These are phyloP conservation scores for Ispidina picta DNA, from an alignment of 2,797 vertebrate species.

Conservation along the genomic window DNA sequence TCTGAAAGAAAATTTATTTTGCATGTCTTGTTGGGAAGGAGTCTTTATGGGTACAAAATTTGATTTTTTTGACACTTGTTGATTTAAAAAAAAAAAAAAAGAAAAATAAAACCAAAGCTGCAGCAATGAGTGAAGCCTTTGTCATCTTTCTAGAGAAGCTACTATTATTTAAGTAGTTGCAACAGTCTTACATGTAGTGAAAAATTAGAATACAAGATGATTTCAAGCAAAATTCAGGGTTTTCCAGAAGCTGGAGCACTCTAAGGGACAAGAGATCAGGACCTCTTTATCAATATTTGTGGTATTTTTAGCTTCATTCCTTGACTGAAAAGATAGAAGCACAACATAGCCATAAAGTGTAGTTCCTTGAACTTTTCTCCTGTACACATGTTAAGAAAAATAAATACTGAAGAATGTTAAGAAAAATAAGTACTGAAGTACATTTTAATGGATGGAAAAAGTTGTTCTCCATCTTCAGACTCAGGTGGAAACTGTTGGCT, in stretches of 20 bases:
- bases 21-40: background rate
- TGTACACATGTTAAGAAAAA: background rate
- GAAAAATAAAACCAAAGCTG: background rate
- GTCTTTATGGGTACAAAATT: background rate
- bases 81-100: background rate
- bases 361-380: background rate
- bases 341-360: background rate
- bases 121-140: background rate
- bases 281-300: background rate
- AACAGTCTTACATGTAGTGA: background rate
- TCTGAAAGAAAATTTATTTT: background rate
- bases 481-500: background rate
- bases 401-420: background rate
- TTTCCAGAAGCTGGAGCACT: background rate
- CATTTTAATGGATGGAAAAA: background rate
- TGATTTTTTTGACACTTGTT: background rate
- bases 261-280: background rate
- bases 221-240: background rate
- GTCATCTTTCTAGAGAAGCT: background rate
- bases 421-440: background rate
- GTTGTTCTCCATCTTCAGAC: background rate
- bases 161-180: background rate
- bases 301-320: background rate
- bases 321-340: background rate
- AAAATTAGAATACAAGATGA: background rate